Percentiles rank a stretch among this genome's conserved stretches.
Evolutionary conservation across 2,113 vertebrate genomes (phyloP).

Genomic region (Ivindomyrus marchei): DNA sequence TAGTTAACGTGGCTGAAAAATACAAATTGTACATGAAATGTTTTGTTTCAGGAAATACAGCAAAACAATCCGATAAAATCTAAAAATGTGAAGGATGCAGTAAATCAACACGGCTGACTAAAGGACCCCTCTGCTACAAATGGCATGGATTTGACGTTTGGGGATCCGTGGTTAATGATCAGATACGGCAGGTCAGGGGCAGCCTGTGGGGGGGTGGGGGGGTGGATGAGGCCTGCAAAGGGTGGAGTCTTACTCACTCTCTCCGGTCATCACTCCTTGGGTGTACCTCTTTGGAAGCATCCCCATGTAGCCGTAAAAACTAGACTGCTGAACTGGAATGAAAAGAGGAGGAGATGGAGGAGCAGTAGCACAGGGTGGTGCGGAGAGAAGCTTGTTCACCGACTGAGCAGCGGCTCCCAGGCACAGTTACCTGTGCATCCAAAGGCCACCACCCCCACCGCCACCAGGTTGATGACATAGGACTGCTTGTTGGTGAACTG

Average conservation of each 20-base stretch:
- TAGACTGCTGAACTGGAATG: constrained; percentile 95
- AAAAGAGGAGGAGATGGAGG: constrained; percentile 29
- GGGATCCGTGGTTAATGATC: not conserved
- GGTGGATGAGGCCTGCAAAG: no score
- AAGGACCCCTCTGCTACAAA: not conserved
- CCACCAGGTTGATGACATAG: constrained; percentile 82
- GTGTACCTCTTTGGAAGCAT: constrained; percentile 98
- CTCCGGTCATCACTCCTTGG: constrained; percentile 96
- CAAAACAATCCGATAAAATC: not conserved
- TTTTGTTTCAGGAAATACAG: not conserved
- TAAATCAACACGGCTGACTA: not conserved
- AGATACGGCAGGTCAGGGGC: not conserved
- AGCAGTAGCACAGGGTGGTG: not conserved
- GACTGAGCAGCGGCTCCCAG: not conserved
- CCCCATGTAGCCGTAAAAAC: constrained; percentile 98
- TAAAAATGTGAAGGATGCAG: not conserved
- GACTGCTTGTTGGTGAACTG: constrained; percentile 79
- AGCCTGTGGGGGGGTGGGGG: not conserved
- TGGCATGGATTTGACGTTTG: not conserved
- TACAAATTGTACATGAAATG: not conserved
- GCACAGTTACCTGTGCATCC: constrained; percentile 86
- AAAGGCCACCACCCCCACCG: constrained; percentile 88
- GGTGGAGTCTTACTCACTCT: constrained; percentile 90
- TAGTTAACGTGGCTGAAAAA: not conserved
- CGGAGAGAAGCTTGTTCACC: not conserved